Conservation (phyloP, 2,113 vertebrate genomes). For the Eublepharis macularius region DNA sequence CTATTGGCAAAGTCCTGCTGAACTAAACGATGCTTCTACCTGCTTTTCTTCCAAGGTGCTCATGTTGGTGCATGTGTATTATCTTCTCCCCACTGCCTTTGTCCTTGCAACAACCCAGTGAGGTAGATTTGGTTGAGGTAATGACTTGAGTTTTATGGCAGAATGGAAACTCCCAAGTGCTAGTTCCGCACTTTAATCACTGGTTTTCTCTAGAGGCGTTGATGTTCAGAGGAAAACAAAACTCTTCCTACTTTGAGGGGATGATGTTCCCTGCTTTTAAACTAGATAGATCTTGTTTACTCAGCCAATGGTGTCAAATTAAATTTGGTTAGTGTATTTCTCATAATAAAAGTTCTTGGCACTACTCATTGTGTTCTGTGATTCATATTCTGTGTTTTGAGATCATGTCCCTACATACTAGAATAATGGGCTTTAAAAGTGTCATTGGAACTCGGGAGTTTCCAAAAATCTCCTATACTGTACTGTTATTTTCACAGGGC, state of each 20-base stretch:
- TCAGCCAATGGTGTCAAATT: not conserved
- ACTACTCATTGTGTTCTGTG: too few species aligned
- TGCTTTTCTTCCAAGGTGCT: too few species aligned
- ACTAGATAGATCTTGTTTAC: not conserved
- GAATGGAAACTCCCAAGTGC: too few species aligned
- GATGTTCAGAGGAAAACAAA: too few species aligned
- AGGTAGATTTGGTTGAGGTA: too few species aligned
- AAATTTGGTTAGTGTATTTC: not conserved
- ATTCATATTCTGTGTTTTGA: not conserved
- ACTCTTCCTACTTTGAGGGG: not conserved
- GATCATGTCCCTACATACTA: not conserved
- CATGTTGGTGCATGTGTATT: too few species aligned
- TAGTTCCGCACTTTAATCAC: too few species aligned
- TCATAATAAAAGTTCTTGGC: not conserved
- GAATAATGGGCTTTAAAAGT: not conserved
- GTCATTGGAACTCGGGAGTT: not conserved
- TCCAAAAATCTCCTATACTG: not conserved
- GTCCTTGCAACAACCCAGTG: too few species aligned
- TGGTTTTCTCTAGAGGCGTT: not conserved
- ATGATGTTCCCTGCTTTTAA: not conserved
- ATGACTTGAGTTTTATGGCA: too few species aligned
- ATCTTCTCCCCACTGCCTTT: too few species aligned
- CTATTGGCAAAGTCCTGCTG: not conserved
- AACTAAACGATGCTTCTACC: too few species aligned
- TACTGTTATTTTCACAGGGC: not conserved